Conservation (phyloP, 2,888 invertebrate genomes). For the Drosophila pseudotakahashii region DNA sequence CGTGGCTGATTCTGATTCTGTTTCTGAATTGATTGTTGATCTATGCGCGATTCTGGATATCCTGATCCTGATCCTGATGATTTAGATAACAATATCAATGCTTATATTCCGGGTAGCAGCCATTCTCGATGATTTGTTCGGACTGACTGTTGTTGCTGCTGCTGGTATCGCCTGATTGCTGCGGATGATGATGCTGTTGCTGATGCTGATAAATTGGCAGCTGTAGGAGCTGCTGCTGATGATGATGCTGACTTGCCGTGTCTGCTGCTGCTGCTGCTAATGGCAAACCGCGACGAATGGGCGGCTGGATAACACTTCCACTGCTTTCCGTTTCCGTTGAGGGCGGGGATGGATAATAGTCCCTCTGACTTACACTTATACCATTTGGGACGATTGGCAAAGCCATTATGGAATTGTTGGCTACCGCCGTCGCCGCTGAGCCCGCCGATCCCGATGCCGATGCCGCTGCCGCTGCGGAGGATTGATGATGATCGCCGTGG, state of each 20-base stretch:
- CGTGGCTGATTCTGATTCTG: constrained; percentile 9
- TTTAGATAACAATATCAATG: constrained; percentile 86
- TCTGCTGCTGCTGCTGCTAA: constrained; percentile 65
- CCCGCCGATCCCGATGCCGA: constrained; percentile 45
- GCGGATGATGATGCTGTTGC: constrained; percentile 67
- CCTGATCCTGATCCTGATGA: background rate
- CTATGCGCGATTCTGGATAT: constrained; percentile 2
- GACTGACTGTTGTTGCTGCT: constrained; percentile 84
- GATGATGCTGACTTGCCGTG: constrained; percentile 68
- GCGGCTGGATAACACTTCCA: constrained; percentile 85
- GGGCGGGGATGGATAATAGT: constrained; percentile 85
- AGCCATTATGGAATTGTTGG: constrained; percentile 79
- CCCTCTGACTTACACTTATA: constrained; percentile 85
- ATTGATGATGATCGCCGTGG: constrained; percentile 84
- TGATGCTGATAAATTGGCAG: constrained; percentile 61
- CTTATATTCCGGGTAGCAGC: constrained; percentile 90
- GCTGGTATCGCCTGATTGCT: constrained; percentile 84
- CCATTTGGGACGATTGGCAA: constrained; percentile 83
- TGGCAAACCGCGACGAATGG: constrained; percentile 76
- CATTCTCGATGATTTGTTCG: constrained; percentile 86
- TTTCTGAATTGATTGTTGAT: background rate
- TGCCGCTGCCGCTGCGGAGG: constrained; percentile 75
- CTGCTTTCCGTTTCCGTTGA: constrained; percentile 86
- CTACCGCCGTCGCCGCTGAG: constrained; percentile 62
- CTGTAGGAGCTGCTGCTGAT: constrained; percentile 42